phyloP scores from a whole-genome alignment of 2,888 invertebrate genomes.

The Serrognathus titanus region DNA sequence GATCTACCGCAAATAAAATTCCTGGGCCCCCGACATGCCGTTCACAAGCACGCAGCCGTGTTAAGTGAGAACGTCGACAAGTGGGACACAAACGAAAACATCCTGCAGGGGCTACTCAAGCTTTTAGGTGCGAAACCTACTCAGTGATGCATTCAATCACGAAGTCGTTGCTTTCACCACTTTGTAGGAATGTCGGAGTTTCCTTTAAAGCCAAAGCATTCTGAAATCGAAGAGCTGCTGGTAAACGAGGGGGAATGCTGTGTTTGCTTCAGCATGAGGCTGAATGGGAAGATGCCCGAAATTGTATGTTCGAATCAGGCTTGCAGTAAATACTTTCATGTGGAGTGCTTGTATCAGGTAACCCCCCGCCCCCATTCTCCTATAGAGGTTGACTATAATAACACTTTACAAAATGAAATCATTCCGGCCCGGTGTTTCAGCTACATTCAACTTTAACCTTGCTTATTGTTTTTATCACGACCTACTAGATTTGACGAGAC shows the following conservation, averaged over 20 bases:
- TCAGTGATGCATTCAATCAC: neutral
- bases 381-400: no score
- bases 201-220: constrained; percentile 27
- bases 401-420: no score
- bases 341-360: constrained; percentile 48
- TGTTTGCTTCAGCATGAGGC: constrained; percentile 45
- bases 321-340: constrained; percentile 46
- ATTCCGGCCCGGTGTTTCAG: no score
- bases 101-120: constrained; percentile 41
- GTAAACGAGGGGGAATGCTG: constrained; percentile 41
- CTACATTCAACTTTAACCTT: no score
- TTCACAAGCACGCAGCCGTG: constrained; percentile 33
- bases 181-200: constrained; percentile 37
- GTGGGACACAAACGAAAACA: constrained; percentile 40
- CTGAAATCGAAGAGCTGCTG: constrained; percentile 24
- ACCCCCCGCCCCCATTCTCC: constrained; percentile 3
- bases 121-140: constrained; percentile 35
- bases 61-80: constrained; percentile 40
- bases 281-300: constrained; percentile 45
- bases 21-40: constrained; percentile 44
- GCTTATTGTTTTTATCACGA: no score
- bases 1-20: constrained; percentile 45
- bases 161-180: constrained; percentile 13
- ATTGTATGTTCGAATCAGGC: constrained; percentile 43
- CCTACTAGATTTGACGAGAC: no score